Evolutionary conservation across 1,140 invertebrate species (phyloP).

Genomic region (Drosophila suzukii): DNA sequence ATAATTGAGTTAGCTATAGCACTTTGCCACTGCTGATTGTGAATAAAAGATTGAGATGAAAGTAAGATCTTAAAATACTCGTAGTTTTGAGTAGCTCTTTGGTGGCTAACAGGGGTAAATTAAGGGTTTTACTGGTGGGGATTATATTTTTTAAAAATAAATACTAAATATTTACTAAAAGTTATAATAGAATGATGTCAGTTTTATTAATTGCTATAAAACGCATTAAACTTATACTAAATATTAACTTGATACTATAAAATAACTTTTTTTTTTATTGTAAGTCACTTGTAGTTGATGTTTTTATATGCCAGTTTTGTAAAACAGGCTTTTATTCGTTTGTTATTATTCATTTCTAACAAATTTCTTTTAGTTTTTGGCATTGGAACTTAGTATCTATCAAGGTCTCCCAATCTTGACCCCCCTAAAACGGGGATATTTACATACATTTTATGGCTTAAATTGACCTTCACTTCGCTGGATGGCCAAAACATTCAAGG

Average conservation of each 20-base stretch:
- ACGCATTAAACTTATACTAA: no score
- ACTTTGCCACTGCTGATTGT: neutral
- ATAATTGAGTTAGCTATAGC: slow-evolving; percentile 36
- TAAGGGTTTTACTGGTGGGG: neutral
- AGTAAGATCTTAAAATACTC: neutral
- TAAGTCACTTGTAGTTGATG: neutral
- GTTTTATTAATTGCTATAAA: no score
- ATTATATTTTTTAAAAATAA: neutral
- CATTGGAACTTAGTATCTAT: neutral
- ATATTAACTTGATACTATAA: no score
- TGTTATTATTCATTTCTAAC: no score
- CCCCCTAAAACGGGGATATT: neutral
- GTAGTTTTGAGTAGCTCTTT: neutral
- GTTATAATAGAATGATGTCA: no score
- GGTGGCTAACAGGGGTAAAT: neutral
- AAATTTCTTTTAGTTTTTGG: neutral
- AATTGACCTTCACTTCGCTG: slow-evolving; percentile 25
- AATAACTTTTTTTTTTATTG: no score
- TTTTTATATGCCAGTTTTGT: neutral
- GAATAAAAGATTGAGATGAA: neutral
- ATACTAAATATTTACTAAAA: no score
- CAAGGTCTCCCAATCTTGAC: neutral
- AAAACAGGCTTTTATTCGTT: no score
- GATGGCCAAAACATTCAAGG: slow-evolving; percentile 1
- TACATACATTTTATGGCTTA: slow-evolving; percentile 1